A percentile compares a stretch with the other conserved stretches of the same genome.
Evolutionary conservation across 2,888 invertebrate genomes (phyloP).

Genomic region (Heliconius hortense): DNA sequence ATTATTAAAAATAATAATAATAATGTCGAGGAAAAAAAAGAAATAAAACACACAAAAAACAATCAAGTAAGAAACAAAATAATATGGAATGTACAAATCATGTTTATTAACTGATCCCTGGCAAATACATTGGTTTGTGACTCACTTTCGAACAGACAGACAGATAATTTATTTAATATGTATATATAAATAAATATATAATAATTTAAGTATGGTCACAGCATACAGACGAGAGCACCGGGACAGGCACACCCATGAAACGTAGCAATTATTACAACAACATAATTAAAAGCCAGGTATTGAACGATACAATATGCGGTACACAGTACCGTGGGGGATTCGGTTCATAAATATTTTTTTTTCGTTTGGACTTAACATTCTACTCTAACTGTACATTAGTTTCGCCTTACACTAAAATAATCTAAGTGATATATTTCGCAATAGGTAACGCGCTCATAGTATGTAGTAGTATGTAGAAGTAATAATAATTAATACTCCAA

Average conservation of each 20-base stretch:
- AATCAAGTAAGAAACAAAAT: slow-evolving; percentile 84
- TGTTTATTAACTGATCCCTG: slow-evolving; percentile 86
- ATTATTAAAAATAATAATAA: slow-evolving; percentile 10
- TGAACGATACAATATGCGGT: slow-evolving; percentile 58
- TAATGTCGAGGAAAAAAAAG: slow-evolving; percentile 58
- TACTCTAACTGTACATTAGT: slow-evolving; percentile 84
- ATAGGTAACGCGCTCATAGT: slow-evolving; percentile 60
- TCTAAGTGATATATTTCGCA: slow-evolving; percentile 71
- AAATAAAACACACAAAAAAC: slow-evolving; percentile 76
- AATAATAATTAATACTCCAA: slow-evolving; percentile 56
- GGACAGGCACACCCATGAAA: slow-evolving; percentile 67
- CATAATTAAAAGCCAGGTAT: slow-evolving; percentile 67
- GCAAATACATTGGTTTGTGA: slow-evolving; percentile 79
- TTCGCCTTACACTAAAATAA: slow-evolving; percentile 83
- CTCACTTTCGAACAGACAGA: slow-evolving; percentile 58
- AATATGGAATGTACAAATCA: slow-evolving; percentile 92
- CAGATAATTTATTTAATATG: slow-evolving; percentile 19
- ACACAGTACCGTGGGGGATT: slow-evolving; percentile 74
- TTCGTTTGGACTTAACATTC: slow-evolving; percentile 81
- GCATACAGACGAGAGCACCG: slow-evolving; percentile 58
- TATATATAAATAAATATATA: slow-evolving; percentile 11
- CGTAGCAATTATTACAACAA: slow-evolving; percentile 53
- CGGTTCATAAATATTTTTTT: slow-evolving; percentile 70
- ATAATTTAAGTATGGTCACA: slow-evolving; percentile 56
- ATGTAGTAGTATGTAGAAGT: slow-evolving; percentile 53